Conservation (phyloP, 2,797 vertebrate genomes). For the Odontamblyopus rebecca region DNA sequence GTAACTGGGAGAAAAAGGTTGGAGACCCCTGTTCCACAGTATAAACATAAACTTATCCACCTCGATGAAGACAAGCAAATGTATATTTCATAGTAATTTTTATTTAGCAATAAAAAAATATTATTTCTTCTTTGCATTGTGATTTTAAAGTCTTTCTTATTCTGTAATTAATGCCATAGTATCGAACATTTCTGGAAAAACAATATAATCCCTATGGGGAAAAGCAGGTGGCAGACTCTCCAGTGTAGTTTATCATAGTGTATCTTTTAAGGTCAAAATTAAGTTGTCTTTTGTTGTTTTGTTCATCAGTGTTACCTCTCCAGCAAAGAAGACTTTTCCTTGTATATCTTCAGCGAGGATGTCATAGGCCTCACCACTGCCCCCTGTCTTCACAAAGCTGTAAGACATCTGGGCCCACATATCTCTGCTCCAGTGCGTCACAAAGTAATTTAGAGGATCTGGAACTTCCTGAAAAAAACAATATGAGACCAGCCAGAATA, state of each 20-base stretch:
- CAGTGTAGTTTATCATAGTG: no score
- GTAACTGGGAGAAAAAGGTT: no score
- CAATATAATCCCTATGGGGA: not conserved
- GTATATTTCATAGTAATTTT: no score
- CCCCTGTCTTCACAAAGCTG: constrained; percentile 94
- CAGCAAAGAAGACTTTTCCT: constrained; percentile 93
- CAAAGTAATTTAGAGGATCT: constrained; percentile 87
- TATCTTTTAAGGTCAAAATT: not conserved
- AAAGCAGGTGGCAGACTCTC: no score
- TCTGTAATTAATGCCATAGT: no score
- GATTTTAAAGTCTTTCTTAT: no score
- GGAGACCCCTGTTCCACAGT: no score
- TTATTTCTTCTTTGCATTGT: no score
- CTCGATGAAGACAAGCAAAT: no score
- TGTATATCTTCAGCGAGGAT: constrained; percentile 94
- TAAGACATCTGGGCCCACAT: constrained; percentile 97
- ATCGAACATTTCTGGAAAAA: no score
- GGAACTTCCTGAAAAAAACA: constrained; percentile 86
- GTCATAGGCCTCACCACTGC: constrained; percentile 95
- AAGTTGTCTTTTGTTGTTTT: not conserved
- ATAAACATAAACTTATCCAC: no score
- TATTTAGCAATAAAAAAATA: no score
- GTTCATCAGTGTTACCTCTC: constrained; percentile 79
- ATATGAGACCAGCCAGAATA: not conserved
- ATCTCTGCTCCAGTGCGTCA: constrained; percentile 92